Evolutionary conservation across 1,140 invertebrate species (phyloP).

Genomic region (Aphis craccivora): DNA sequence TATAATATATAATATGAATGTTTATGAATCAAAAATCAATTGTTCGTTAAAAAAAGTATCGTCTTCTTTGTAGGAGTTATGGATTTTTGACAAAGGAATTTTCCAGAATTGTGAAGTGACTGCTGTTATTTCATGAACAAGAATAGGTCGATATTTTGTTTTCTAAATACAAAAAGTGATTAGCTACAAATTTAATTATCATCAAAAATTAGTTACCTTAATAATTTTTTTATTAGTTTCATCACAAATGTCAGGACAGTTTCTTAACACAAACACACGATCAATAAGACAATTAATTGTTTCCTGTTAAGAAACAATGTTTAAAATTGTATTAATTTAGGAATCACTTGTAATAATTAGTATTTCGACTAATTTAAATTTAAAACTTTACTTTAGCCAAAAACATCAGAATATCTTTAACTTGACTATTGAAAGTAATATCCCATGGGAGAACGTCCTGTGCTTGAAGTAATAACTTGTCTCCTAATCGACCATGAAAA

Average conservation of each 20-base stretch:
- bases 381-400: constrained; percentile 16
- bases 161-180: background rate
- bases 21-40: constrained; percentile 21
- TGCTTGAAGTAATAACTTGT: background rate
- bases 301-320: background rate
- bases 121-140: background rate
- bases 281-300: background rate
- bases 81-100: background rate
- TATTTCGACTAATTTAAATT: background rate
- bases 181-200: background rate
- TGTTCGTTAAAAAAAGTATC: background rate
- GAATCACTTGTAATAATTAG: background rate
- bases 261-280: background rate
- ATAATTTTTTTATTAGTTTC: background rate
- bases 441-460: background rate
- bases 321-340: background rate
- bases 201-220: background rate
- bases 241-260: background rate
- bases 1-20: too few species aligned
- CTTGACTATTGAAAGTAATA: background rate
- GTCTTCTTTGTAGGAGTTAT: background rate
- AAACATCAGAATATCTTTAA: background rate
- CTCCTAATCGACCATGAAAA: background rate
- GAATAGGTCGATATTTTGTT: background rate
- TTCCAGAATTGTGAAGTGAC: background rate